Evolutionary conservation across 2,113 vertebrate species (phyloP).

Genomic region (Porphyrio hochstetteri): DNA sequence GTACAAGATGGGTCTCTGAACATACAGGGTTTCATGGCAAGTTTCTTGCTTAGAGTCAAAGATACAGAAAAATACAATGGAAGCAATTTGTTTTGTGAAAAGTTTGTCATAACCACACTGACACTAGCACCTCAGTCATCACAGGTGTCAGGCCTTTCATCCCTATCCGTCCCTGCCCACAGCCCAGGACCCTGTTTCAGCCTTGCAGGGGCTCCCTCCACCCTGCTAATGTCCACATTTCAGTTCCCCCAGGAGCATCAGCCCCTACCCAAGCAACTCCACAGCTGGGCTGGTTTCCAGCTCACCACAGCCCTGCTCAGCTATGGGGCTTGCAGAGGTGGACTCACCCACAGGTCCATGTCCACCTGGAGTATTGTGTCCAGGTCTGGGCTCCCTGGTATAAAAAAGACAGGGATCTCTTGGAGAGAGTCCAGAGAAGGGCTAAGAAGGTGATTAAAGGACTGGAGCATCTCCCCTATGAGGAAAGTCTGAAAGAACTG

Average conservation of each 20-base stretch:
- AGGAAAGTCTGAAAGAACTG: too few species aligned
- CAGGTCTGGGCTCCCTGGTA: too few species aligned
- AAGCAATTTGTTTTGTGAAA: neutral
- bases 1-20: neutral
- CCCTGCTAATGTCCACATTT: neutral
- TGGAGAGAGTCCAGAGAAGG: too few species aligned
- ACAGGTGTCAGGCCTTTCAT: neutral
- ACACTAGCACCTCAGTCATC: neutral
- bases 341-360: neutral
- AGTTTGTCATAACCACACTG: neutral
- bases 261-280: neutral
- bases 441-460: too few species aligned
- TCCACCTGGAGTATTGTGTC: too few species aligned
- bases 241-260: neutral
- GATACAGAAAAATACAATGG: neutral
- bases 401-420: too few species aligned
- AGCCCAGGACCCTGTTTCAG: neutral
- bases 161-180: neutral
- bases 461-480: too few species aligned
- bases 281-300: neutral
- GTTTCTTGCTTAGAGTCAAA: neutral
- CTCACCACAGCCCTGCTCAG: neutral
- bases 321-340: too few species aligned
- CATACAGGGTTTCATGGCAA: neutral
- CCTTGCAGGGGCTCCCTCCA: too few species aligned